phyloP scores from a whole-genome alignment of 1,140 invertebrate species.

The Atta colombica region DNA sequence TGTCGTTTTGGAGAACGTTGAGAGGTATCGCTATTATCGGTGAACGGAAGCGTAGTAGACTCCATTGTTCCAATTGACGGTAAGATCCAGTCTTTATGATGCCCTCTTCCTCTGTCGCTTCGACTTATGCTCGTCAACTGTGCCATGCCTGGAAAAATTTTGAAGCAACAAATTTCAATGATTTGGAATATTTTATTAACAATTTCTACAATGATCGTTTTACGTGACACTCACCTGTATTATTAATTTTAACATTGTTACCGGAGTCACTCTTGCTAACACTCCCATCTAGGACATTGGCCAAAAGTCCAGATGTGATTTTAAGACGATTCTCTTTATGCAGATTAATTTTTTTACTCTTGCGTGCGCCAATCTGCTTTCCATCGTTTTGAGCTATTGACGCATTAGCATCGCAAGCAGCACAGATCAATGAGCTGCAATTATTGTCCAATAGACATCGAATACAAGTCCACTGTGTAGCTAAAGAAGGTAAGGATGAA shows the following conservation, averaged over 20 bases:
- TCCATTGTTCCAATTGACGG: conserved; percentile 82
- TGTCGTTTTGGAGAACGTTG: conserved; percentile 87
- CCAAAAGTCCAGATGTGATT: conserved; percentile 77
- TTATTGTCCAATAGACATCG: conserved; percentile 84
- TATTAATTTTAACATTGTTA: conserved; percentile 72
- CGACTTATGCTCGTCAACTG: conserved; percentile 83
- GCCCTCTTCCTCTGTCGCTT: conserved; percentile 77
- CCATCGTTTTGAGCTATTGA: conserved; percentile 82
- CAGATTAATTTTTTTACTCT: conserved; percentile 81
- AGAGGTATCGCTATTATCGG: conserved; percentile 78
- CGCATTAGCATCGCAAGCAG: conserved; percentile 84
- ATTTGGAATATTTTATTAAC: background rate
- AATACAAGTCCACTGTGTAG: conserved; percentile 85
- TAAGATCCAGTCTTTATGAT: conserved; percentile 82
- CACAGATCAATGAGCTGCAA: conserved; percentile 82
- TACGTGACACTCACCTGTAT: conserved; percentile 69
- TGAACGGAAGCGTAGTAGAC: conserved; percentile 77
- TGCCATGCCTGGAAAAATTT: conserved; percentile 79
- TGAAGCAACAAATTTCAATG: conserved; percentile 17
- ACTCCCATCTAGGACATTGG: conserved; percentile 77
- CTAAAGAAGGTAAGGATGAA: conserved; percentile 82
- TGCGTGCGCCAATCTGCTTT: conserved; percentile 82
- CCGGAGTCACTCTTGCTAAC: conserved; percentile 75
- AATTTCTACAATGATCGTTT: background rate
- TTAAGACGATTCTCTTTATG: conserved; percentile 79